Evolutionary conservation across 2,888 invertebrate species (phyloP).

Genomic region (Oscheius sp.): DNA sequence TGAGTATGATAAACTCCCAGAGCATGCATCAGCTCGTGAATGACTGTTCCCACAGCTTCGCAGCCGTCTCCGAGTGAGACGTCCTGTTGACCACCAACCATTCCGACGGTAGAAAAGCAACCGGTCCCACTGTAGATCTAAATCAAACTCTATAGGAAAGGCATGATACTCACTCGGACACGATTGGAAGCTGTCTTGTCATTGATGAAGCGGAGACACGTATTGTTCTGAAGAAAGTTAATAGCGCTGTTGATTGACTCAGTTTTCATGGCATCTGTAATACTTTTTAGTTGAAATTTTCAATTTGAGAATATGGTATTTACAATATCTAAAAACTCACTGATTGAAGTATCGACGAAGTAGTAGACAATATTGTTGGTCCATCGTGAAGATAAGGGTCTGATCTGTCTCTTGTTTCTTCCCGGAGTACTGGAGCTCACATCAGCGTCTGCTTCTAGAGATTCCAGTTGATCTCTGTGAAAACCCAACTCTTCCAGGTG

Average conservation of each 20-base stretch:
- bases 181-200: conserved; percentile 42
- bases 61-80: conserved; percentile 48
- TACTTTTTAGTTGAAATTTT: too few relatives aligned
- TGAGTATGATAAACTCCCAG: conserved; percentile 27
- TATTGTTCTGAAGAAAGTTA: conserved; percentile 23
- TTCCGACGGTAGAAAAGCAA: conserved; percentile 44
- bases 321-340: conserved; percentile 3
- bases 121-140: conserved; percentile 32
- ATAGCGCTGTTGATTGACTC: conserved; percentile 32
- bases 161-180: conserved; percentile 34
- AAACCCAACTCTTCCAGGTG: not conserved
- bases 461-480: conserved; percentile 11
- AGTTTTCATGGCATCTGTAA: conserved; percentile 34
- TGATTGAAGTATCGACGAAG: conserved; percentile 38
- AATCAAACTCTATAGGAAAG: not conserved
- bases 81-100: conserved; percentile 46
- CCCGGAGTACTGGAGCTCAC: not conserved
- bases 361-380: conserved; percentile 42
- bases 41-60: conserved; percentile 37
- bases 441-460: not conserved
- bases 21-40: conserved; percentile 18
- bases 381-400: conserved; percentile 39
- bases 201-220: conserved; percentile 40
- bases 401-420: conserved; percentile 45
- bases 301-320: not conserved